Conservation (phyloP, 2,113 vertebrate genomes). For the Phainopepla nitens region DNA sequence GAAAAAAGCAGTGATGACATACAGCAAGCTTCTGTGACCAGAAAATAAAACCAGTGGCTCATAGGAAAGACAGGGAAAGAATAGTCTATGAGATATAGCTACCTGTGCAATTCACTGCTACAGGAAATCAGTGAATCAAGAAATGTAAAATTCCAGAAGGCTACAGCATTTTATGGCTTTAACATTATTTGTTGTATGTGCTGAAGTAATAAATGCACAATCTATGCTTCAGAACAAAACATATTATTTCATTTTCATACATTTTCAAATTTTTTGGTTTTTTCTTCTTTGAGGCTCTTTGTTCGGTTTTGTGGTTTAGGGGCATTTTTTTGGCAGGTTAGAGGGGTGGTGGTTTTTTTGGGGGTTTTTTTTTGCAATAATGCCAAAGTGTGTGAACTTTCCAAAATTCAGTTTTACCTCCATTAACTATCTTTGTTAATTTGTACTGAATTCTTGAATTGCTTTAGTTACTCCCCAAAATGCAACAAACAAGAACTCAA, state of each 20-base stretch:
- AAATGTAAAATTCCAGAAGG: background rate
- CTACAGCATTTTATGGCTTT: background rate
- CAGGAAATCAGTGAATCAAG: background rate
- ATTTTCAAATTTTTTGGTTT: accelerated
- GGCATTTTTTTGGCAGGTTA: accelerated
- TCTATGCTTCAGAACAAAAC: background rate
- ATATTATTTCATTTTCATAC: background rate
- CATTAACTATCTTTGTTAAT: background rate
- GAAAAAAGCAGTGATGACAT: background rate
- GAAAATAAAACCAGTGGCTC: background rate
- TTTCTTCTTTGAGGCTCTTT: background rate
- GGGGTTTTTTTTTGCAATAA: no score
- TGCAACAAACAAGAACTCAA: background rate
- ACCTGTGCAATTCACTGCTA: background rate
- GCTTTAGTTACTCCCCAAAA: background rate
- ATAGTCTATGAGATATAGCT: background rate
- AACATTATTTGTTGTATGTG: background rate
- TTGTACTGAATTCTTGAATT: background rate
- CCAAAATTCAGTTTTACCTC: background rate
- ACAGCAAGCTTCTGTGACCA: background rate
- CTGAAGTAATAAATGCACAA: background rate
- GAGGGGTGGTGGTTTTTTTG: no score
- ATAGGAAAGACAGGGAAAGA: background rate
- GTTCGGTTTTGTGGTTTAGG: background rate
- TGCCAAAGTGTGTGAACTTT: background rate